These are phyloP conservation scores for Tupiocoris notatus DNA, from an alignment of 2,888 invertebrate species.

Conservation along the genomic window DNA sequence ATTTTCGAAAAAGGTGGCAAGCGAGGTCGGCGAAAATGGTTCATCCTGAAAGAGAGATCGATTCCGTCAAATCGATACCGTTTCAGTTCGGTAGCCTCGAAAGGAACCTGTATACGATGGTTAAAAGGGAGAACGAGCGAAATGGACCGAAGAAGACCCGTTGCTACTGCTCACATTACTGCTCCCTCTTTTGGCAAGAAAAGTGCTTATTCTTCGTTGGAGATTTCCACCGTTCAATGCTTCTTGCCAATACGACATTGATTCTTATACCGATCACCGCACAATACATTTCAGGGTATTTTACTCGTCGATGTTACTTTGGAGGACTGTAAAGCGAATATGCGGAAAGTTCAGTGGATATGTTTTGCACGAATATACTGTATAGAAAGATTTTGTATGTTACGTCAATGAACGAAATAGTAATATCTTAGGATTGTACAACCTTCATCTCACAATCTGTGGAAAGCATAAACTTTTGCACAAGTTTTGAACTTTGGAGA, in stretches of 20 bases:
- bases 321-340: too few species aligned
- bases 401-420: too few species aligned
- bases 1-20: neutral
- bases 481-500: too few species aligned
- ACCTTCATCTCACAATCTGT: too few species aligned
- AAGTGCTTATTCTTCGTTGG: neutral
- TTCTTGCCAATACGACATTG: too few species aligned
- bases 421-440: too few species aligned
- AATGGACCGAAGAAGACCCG: neutral
- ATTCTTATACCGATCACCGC: neutral
- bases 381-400: too few species aligned
- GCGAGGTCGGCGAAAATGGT: neutral
- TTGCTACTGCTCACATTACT: neutral
- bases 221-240: neutral
- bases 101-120: neutral
- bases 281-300: too few species aligned
- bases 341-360: too few species aligned
- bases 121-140: neutral
- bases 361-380: too few species aligned
- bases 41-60: neutral
- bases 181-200: neutral
- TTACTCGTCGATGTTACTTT: too few species aligned
- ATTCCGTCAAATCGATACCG: neutral
- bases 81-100: neutral
- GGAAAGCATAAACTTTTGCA: too few species aligned